These are phyloP conservation scores for Drosophila kikkawai DNA, from an alignment of 1,140 invertebrate species.

Conservation along the genomic window DNA sequence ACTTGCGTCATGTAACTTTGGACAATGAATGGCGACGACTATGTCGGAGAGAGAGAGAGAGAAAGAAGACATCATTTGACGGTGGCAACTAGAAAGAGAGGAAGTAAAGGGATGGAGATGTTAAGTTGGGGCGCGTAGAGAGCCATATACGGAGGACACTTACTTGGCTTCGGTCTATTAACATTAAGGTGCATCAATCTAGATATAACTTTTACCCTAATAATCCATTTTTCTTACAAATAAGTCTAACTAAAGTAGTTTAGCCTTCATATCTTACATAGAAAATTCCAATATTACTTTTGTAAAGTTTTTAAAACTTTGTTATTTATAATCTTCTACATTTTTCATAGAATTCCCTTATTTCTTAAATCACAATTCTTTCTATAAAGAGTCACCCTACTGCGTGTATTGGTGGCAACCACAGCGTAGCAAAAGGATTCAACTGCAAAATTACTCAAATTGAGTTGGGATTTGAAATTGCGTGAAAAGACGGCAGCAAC, in stretches of 20 bases:
- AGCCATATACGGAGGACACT: constrained; percentile 8
- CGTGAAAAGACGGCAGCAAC: constrained; percentile 71
- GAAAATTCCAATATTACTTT: background rate
- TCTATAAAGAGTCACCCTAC: background rate
- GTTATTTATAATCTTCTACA: background rate
- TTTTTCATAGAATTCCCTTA: background rate
- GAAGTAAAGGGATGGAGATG: constrained; percentile 5
- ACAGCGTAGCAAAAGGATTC: constrained; percentile 73
- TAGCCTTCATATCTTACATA: too few species aligned
- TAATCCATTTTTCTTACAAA: too few species aligned
- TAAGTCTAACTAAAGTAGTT: too few species aligned
- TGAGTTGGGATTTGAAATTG: constrained; percentile 83
- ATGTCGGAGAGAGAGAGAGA: background rate
- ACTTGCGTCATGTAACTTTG: constrained; percentile 66
- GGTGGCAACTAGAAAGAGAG: constrained; percentile 17
- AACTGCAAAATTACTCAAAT: constrained; percentile 80
- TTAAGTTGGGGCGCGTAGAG: constrained; percentile 10
- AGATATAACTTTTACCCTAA: background rate
- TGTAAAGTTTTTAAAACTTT: background rate
- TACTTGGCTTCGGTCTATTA: background rate
- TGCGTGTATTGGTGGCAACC: constrained; percentile 30
- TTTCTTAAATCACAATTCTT: background rate
- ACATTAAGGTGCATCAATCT: background rate
- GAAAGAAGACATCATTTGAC: background rate
- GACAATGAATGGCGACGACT: constrained; percentile 58